Evolutionary conservation across 2,888 invertebrate species (phyloP).

Genomic region (Pristionchus arcanus): DNA sequence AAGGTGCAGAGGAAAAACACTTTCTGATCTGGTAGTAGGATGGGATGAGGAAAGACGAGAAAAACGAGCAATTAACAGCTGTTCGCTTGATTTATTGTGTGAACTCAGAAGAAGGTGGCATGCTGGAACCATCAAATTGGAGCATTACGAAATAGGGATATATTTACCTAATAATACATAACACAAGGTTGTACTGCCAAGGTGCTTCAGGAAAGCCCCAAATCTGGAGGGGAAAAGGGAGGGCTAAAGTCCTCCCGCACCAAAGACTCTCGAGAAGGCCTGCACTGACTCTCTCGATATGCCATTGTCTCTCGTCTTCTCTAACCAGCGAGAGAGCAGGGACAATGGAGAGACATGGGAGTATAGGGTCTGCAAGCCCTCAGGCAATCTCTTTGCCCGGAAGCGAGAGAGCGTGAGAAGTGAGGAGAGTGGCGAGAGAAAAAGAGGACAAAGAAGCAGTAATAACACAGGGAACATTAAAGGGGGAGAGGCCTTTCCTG

Average conservation of each 20-base stretch:
- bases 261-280: neutral
- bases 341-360: neutral
- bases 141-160: neutral
- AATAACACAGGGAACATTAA: conserved; percentile 37
- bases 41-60: neutral
- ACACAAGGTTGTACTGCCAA: neutral
- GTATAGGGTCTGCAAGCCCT: neutral
- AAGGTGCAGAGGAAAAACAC: neutral
- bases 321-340: neutral
- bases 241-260: neutral
- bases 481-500: neutral
- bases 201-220: neutral
- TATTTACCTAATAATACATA: too few relatives aligned
- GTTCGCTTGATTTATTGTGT: neutral
- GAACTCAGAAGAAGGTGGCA: neutral
- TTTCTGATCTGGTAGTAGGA: neutral
- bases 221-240: neutral
- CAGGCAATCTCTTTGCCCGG: neutral
- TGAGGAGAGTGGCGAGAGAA: conserved; percentile 2
- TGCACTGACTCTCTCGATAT: neutral
- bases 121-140: too few relatives aligned
- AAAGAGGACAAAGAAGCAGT: neutral
- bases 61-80: neutral
- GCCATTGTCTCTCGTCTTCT: neutral
- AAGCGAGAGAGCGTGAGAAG: conserved; percentile 15